phyloP scores from a whole-genome alignment of 2,797 vertebrate species.

The Malacoctenus gilli region DNA sequence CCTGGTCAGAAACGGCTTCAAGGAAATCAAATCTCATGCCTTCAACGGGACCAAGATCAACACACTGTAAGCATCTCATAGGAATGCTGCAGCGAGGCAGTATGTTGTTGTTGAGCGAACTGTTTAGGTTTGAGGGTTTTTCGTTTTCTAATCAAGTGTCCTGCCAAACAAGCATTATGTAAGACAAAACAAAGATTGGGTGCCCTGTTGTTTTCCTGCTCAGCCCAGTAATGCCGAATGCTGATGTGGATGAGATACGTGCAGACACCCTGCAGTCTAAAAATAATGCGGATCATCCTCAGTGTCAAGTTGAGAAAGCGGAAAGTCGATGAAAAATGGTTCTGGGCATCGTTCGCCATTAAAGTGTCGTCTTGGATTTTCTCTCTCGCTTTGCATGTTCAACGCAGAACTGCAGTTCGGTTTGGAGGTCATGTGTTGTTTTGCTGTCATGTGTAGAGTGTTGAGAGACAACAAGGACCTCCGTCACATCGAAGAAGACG shows the following conservation, averaged over 20 bases:
- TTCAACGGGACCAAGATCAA: constrained; percentile 91
- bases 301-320: constrained; percentile 45
- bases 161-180: constrained; percentile 67
- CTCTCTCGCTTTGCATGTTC: constrained; percentile 14
- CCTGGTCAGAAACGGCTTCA: constrained; percentile 89
- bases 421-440: constrained; percentile 26
- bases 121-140: constrained; percentile 26
- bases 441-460: constrained; percentile 74
- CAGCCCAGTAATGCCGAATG: constrained; percentile 45
- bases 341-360: constrained; percentile 33
- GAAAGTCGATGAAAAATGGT: constrained; percentile 35
- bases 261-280: constrained; percentile 59
- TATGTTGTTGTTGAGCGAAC: background rate
- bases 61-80: constrained; percentile 83
- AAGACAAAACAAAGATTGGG: constrained; percentile 81
- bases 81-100: background rate
- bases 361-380: constrained; percentile 40
- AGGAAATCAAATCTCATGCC: constrained; percentile 88
- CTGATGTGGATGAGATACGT: constrained; percentile 49
- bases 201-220: constrained; percentile 62
- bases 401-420: constrained; percentile 12
- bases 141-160: constrained; percentile 60
- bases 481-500: constrained; percentile 82
- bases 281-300: constrained; percentile 61
- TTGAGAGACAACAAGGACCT: constrained; percentile 87